A percentile compares a stretch with the other conserved stretches of the same genome.
phyloP scores from a whole-genome alignment of 1,140 invertebrate genomes.

The Leucophenga varia region DNA sequence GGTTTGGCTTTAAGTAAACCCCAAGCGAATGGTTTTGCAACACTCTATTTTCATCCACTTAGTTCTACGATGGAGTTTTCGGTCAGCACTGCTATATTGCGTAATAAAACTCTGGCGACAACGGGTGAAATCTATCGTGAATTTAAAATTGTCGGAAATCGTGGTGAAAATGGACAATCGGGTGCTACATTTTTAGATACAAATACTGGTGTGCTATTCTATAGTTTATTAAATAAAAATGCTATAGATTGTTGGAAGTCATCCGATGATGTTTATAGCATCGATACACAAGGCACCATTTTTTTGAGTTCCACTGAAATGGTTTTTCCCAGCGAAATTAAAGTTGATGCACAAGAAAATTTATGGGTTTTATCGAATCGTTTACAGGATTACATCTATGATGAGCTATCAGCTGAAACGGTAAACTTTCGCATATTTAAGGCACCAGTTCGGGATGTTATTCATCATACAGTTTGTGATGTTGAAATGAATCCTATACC shows the following conservation, averaged over 20 bases:
- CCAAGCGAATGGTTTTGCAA: constrained; percentile 66
- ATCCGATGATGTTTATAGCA: constrained; percentile 64
- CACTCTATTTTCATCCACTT: constrained; percentile 76
- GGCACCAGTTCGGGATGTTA: constrained; percentile 66
- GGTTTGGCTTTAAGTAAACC: constrained; percentile 68
- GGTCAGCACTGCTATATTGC: constrained; percentile 67
- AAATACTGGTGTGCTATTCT: constrained; percentile 72
- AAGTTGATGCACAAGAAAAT: constrained; percentile 70
- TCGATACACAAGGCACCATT: constrained; percentile 68
- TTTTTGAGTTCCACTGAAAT: constrained; percentile 71
- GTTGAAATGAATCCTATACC: constrained; percentile 57
- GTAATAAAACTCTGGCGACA: constrained; percentile 61
- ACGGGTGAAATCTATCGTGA: constrained; percentile 62
- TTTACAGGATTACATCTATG: constrained; percentile 71
- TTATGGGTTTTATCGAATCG: constrained; percentile 75
- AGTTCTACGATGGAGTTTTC: constrained; percentile 73
- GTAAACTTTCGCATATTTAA: constrained; percentile 74
- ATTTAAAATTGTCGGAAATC: constrained; percentile 68
- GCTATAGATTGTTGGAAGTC: constrained; percentile 78
- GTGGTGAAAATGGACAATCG: constrained; percentile 72
- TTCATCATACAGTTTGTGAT: constrained; percentile 70
- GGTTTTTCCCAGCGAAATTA: constrained; percentile 77
- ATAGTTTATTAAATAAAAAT: constrained; percentile 73
- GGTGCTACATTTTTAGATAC: constrained; percentile 72
- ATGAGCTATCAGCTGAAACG: constrained; percentile 63